Evolutionary conservation across 2,113 vertebrate species (phyloP).

Genomic region (Dermatemys mawii): DNA sequence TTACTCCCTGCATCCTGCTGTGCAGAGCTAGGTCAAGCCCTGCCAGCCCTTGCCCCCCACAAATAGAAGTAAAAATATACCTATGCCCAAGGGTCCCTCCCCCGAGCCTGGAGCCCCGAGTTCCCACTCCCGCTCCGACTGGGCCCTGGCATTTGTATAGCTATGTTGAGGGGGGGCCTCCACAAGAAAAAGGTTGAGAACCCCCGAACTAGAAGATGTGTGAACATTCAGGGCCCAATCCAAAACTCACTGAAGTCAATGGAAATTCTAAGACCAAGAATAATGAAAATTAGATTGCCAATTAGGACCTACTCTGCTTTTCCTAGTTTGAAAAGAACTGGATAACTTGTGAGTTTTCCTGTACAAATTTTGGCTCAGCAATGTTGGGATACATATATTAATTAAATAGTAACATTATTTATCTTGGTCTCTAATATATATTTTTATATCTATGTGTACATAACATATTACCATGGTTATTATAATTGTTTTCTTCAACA

Average conservation of each 20-base stretch:
- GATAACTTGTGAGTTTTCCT: fast-evolving
- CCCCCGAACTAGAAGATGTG: background rate
- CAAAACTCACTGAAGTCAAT: fast-evolving
- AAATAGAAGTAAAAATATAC: too few relatives aligned
- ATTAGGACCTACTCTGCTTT: fast-evolving
- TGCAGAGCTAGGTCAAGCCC: too few relatives aligned
- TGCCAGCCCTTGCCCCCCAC: too few relatives aligned
- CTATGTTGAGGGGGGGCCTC: too few relatives aligned
- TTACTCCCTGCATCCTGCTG: too few relatives aligned
- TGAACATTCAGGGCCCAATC: background rate
- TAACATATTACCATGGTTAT: background rate
- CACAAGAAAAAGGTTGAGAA: too few relatives aligned
- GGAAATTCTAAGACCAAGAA: fast-evolving
- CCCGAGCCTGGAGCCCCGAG: too few relatives aligned
- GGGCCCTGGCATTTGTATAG: too few relatives aligned
- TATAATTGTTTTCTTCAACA: fast-evolving
- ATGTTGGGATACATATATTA: background rate
- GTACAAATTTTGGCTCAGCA: fast-evolving
- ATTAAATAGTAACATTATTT: background rate
- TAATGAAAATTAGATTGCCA: background rate
- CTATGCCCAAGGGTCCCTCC: too few relatives aligned
- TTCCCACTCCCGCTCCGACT: too few relatives aligned
- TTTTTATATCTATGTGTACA: background rate
- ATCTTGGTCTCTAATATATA: background rate
- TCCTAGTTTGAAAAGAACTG: background rate